Percentiles rank a stretch among this genome's conserved stretches.
Conservation (phyloP, 1,140 invertebrate species). For the Zaprionus kolodkinae region DNA sequence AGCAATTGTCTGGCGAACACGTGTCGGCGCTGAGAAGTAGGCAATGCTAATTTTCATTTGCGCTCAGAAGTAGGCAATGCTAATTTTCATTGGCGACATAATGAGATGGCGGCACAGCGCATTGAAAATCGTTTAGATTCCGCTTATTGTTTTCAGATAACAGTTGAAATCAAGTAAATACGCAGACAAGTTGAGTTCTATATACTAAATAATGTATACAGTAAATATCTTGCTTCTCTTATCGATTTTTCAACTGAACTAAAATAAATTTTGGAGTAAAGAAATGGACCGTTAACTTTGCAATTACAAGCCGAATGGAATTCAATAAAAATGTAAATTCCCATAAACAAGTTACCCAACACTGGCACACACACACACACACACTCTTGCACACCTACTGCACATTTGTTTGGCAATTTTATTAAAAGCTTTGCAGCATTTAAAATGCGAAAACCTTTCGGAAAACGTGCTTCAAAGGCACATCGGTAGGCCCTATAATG, state of each 20-base stretch:
- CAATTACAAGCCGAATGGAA: constrained; percentile 30
- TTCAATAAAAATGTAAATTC: constrained; percentile 46
- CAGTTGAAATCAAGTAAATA: constrained; percentile 21
- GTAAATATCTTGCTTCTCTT: neutral
- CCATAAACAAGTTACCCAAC: constrained; percentile 43
- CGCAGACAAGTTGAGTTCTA: neutral
- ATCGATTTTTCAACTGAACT: constrained; percentile 1
- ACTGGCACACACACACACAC: constrained; percentile 5
- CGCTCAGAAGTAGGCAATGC: constrained; percentile 31
- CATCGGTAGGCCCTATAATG: constrained; percentile 32
- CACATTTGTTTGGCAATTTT: constrained; percentile 54
- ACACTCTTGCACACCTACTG: neutral
- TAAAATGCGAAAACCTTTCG: constrained; percentile 51
- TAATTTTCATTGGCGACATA: constrained; percentile 47
- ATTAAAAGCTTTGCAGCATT: constrained; percentile 53
- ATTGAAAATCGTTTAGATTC: constrained; percentile 45
- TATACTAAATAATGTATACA: neutral
- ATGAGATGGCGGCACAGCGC: constrained; percentile 35
- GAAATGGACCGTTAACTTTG: constrained; percentile 17
- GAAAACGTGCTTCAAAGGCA: constrained; percentile 46
- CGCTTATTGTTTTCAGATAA: constrained; percentile 12
- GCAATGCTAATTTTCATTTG: constrained; percentile 48
- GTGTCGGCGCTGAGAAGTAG: constrained; percentile 40
- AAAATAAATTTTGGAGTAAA: constrained; percentile 15
- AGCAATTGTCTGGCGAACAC: constrained; percentile 47